These are phyloP conservation scores for Anoplius nigerrimus DNA, from an alignment of 2,888 invertebrate genomes.

Conservation along the genomic window DNA sequence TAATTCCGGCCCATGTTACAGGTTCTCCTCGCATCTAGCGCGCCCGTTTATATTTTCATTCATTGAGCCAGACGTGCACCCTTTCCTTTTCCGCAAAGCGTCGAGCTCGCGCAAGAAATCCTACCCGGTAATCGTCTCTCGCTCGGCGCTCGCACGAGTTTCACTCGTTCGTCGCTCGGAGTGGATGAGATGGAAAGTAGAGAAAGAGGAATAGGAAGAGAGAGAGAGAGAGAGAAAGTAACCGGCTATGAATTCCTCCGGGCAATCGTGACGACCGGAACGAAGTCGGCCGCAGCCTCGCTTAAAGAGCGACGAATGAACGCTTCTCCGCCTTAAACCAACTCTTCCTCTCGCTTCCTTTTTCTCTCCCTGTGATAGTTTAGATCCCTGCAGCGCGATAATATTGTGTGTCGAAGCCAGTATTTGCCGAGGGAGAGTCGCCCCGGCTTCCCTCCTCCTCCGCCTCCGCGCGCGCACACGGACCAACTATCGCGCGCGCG, in stretches of 20 bases:
- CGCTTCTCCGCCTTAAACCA: slow-evolving; percentile 6
- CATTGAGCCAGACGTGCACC: no score
- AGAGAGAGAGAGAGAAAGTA: background rate
- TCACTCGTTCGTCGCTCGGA: no score
- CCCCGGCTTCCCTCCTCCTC: slow-evolving; percentile 1
- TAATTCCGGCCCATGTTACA: no score
- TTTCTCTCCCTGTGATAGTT: slow-evolving; percentile 50
- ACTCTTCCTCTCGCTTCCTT: background rate
- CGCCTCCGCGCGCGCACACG: background rate
- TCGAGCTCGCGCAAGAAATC: no score
- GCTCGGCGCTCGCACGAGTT: no score
- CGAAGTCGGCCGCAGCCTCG: slow-evolving; percentile 2
- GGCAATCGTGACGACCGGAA: slow-evolving; percentile 14
- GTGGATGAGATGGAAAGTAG: no score
- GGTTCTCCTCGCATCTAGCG: no score
- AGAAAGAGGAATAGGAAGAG: no score
- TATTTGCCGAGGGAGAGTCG: slow-evolving; percentile 56
- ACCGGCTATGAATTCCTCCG: slow-evolving; percentile 16
- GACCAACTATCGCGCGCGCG: slow-evolving; percentile 9
- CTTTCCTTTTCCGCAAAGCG: no score
- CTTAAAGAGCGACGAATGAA: slow-evolving; percentile 4
- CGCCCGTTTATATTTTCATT: no score
- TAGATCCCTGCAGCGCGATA: slow-evolving; percentile 66
- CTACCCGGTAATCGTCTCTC: no score
- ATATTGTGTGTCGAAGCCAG: slow-evolving; percentile 64